Evolutionary conservation across 53 echinoderm and acorn worm genomes (phyloP).

Genomic region (Holothuria scabra): DNA sequence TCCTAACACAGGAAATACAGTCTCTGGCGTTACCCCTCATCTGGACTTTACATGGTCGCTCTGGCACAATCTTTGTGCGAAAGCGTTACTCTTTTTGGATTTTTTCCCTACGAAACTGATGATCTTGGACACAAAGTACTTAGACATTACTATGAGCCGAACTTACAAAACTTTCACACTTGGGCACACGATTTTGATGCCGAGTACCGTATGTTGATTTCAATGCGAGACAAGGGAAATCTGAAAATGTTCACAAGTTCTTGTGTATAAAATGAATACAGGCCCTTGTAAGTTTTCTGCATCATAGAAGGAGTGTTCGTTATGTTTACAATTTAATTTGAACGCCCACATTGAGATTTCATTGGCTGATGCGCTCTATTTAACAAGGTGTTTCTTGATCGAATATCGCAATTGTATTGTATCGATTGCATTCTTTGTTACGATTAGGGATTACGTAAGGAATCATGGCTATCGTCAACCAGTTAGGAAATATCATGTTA

Average conservation of each 20-base stretch:
- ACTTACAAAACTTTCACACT: not conserved
- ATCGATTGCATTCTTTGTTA: too few species aligned
- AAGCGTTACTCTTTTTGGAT: not conserved
- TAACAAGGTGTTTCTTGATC: too few species aligned
- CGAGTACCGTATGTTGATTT: not conserved
- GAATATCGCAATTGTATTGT: too few species aligned
- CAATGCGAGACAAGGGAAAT: not conserved
- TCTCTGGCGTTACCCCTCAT: slow-evolving; percentile 12
- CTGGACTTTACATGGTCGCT: slow-evolving; percentile 17
- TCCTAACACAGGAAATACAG: slow-evolving; percentile 30
- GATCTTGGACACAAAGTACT: not conserved
- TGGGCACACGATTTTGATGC: slow-evolving; percentile 29
- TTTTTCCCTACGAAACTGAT: slow-evolving; percentile 17
- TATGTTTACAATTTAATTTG: too few species aligned
- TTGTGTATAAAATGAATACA: not conserved
- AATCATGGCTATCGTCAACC: too few species aligned
- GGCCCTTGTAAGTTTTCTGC: too few species aligned
- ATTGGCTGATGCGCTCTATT: too few species aligned
- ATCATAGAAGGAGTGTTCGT: too few species aligned
- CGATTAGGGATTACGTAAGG: too few species aligned
- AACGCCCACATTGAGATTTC: too few species aligned
- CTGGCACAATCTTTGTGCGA: not conserved
- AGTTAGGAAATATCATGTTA: too few species aligned
- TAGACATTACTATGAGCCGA: not conserved
- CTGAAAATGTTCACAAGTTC: slow-evolving; percentile 4